Conservation (phyloP, 2,113 vertebrate species). For the Ceyx cyanopectus region DNA sequence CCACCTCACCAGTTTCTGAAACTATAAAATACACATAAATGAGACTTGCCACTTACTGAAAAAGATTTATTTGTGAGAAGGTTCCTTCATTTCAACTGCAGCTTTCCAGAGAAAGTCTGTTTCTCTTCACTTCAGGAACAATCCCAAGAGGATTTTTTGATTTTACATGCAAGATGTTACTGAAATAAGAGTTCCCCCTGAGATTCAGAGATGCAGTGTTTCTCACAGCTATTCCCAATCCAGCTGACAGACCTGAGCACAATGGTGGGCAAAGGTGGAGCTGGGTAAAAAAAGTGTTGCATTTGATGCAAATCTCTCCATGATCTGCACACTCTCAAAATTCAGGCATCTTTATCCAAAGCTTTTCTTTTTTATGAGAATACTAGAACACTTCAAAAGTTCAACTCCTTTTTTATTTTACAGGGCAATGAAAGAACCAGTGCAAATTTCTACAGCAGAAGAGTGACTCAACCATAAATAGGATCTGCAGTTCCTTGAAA, state of each 20-base stretch:
- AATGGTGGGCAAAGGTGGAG: background rate
- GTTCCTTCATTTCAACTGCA: constrained; percentile 5
- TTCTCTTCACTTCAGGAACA: background rate
- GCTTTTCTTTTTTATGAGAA: background rate
- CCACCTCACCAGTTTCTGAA: background rate
- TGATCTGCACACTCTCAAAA: background rate
- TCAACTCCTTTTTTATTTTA: background rate
- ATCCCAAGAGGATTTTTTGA: background rate
- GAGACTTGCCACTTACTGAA: background rate
- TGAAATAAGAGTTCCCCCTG: background rate
- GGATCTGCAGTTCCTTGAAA: background rate
- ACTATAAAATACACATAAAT: background rate
- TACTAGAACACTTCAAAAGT: background rate
- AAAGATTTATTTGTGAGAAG: constrained; percentile 41
- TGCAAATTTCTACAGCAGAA: background rate
- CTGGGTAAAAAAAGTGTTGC: background rate
- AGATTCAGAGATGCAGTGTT: background rate
- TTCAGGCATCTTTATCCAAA: constrained; percentile 1
- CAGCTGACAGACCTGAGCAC: background rate
- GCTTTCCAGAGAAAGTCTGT: constrained; percentile 2
- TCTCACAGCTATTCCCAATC: background rate
- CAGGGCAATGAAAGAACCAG: background rate
- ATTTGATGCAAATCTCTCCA: background rate
- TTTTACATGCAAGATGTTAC: constrained; percentile 6
- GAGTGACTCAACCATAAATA: constrained; percentile 14